Conservation (phyloP, 1,140 invertebrate genomes). For the Gonioctena quinquepunctata region DNA sequence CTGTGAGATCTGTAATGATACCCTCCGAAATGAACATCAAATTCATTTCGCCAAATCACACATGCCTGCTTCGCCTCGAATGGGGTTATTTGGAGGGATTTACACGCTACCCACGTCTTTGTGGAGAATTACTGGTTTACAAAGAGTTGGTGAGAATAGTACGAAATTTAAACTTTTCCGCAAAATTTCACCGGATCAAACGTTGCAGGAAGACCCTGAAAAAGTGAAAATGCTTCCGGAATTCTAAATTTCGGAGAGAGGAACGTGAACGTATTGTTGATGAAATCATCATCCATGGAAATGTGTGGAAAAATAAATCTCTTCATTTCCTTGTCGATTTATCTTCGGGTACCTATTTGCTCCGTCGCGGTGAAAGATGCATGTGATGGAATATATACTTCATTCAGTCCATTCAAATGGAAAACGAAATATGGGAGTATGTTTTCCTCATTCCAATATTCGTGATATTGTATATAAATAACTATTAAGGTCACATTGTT, state of each 20-base stretch:
- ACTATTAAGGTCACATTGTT: no score
- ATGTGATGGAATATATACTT: no score
- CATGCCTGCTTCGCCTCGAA: neutral
- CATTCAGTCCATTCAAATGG: no score
- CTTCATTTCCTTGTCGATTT: no score
- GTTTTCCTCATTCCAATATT: no score
- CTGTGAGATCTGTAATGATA: neutral
- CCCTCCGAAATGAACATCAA: neutral
- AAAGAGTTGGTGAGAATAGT: conserved; percentile 1
- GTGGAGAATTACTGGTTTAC: conserved; percentile 6
- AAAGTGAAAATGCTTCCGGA: neutral
- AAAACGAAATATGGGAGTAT: no score
- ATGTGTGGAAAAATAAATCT: no score
- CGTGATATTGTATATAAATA: no score
- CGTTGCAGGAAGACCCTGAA: neutral
- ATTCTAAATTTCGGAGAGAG: neutral
- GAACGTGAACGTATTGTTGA: neutral
- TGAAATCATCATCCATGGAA: neutral
- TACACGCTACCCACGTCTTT: neutral
- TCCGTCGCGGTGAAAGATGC: no score
- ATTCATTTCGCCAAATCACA: neutral
- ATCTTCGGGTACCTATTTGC: no score
- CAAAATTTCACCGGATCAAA: conserved; percentile 15
- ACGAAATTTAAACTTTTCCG: conserved; percentile 7
- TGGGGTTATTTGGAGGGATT: neutral